phyloP scores from a whole-genome alignment of 2,797 vertebrate species.

The Sphaeramia orbicularis region DNA sequence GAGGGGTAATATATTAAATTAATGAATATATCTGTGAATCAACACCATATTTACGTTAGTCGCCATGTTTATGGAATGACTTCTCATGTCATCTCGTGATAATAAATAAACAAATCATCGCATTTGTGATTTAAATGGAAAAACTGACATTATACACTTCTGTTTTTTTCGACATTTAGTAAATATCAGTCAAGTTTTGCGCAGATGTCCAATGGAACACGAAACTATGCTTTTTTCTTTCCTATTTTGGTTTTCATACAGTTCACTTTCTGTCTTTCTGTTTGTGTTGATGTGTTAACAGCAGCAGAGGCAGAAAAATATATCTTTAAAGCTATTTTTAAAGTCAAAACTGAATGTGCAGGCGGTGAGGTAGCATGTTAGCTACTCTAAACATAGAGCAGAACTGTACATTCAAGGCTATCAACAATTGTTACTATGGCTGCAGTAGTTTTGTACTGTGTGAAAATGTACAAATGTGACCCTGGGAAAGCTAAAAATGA shows the following conservation, averaged over 20 bases:
- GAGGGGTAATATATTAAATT: too few relatives aligned
- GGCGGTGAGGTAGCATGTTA: constrained; percentile 1
- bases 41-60: too few relatives aligned
- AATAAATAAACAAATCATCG: too few relatives aligned
- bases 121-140: too few relatives aligned
- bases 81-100: too few relatives aligned
- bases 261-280: neutral
- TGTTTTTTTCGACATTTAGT: too few relatives aligned
- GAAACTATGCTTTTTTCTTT: constrained; percentile 6
- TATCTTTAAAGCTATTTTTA: neutral
- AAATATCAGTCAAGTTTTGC: too few relatives aligned
- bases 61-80: too few relatives aligned
- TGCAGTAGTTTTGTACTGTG: constrained; percentile 5
- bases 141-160: too few relatives aligned
- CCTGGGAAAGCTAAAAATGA: constrained; percentile 13
- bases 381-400: neutral
- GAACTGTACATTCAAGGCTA: neutral
- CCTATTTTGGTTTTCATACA: neutral
- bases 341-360: neutral
- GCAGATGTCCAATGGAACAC: too few relatives aligned
- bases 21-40: too few relatives aligned
- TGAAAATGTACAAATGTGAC: constrained; percentile 18
- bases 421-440: neutral
- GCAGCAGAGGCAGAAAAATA: neutral
- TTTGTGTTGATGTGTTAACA: neutral